phyloP scores from a whole-genome alignment of 1,140 invertebrate genomes.

The Ctenoplectra terminalis region DNA sequence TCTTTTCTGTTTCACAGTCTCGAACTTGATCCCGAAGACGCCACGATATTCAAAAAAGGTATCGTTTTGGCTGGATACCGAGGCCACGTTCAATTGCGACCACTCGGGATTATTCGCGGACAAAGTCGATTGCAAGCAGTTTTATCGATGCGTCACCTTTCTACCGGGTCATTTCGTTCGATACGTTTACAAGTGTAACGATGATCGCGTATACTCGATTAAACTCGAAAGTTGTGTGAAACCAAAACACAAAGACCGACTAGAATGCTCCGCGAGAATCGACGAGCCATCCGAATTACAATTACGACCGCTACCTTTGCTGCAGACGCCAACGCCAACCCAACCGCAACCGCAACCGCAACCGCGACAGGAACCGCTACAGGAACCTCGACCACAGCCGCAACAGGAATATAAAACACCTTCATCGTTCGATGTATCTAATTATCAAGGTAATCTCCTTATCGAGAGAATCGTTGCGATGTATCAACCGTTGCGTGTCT shows the following conservation, averaged over 20 bases:
- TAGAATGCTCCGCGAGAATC: neutral
- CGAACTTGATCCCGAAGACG: neutral
- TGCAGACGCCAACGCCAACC: neutral
- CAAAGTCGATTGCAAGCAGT: neutral
- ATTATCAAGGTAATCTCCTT: no score
- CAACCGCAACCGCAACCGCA: neutral
- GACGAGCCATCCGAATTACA: no score
- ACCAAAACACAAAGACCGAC: neutral
- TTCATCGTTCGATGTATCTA: no score
- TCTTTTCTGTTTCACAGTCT: neutral
- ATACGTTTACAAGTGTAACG: neutral
- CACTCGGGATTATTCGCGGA: constrained; percentile 5
- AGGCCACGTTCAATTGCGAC: neutral
- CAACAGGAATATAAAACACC: no score
- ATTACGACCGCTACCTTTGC: no score
- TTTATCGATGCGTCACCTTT: constrained; percentile 3
- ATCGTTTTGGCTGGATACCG: neutral
- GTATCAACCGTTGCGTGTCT: no score
- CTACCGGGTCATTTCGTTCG: no score
- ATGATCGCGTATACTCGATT: constrained; percentile 16
- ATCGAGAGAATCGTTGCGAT: no score
- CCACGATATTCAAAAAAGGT: neutral
- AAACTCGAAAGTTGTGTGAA: neutral
- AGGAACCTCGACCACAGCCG: no score
- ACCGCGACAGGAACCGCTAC: no score